phyloP scores from a whole-genome alignment of 2,797 vertebrate species.

The Salmo trutta region DNA sequence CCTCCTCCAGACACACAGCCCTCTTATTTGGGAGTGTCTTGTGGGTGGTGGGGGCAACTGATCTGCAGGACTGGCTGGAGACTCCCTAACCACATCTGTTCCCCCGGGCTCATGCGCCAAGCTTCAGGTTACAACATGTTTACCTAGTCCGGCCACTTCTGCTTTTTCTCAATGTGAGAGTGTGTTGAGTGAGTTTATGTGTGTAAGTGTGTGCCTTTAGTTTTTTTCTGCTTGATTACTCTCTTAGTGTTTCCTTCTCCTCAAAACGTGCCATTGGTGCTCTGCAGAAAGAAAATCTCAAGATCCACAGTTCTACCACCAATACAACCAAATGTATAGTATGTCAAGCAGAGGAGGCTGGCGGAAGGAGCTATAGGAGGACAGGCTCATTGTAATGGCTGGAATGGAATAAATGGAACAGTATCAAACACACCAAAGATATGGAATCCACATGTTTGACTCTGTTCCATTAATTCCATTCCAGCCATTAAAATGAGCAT shows the following conservation, averaged over 20 bases:
- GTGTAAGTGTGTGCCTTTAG: background rate
- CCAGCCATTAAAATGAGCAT: background rate
- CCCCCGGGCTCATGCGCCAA: constrained; percentile 58
- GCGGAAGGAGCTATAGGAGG: too few species aligned
- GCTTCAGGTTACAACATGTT: constrained; percentile 76
- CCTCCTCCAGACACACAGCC: constrained; percentile 37
- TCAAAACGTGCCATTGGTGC: background rate
- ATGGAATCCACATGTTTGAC: background rate
- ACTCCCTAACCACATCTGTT: constrained; percentile 75
- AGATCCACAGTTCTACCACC: background rate
- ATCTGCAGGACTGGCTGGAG: constrained; percentile 64
- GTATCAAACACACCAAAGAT: too few species aligned
- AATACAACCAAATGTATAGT: background rate
- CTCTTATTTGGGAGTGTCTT: constrained; percentile 69
- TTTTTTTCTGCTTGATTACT: background rate
- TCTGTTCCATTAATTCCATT: background rate
- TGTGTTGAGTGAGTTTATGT: constrained; percentile 2
- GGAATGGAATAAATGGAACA: too few species aligned
- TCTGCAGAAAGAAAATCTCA: background rate
- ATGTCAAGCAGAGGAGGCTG: background rate
- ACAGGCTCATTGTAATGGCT: too few species aligned
- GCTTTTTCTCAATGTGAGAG: constrained; percentile 56
- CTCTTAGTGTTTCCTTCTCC: background rate
- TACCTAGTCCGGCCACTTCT: constrained; percentile 73
- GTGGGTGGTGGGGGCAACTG: constrained; percentile 45